phyloP scores from a whole-genome alignment of 2,113 vertebrate species.

The Zapornia atra region DNA sequence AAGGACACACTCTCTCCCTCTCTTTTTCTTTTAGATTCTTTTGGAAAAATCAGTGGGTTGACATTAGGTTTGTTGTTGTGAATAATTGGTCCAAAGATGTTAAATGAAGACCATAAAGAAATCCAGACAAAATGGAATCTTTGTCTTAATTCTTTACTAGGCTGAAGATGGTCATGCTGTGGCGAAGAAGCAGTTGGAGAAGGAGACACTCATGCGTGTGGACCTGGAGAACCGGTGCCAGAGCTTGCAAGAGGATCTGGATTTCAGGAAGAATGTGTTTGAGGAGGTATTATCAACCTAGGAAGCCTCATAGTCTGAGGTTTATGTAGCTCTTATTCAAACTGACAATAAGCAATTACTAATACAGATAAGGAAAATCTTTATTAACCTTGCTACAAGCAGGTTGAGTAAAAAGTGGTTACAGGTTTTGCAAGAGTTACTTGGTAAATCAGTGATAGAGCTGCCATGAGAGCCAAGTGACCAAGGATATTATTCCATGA shows the following conservation, averaged over 20 bases:
- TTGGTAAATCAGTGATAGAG: not conserved
- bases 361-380: not conserved
- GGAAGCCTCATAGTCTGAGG: not conserved
- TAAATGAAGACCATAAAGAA: not conserved
- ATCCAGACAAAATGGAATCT: not conserved
- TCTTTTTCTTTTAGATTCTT: not conserved
- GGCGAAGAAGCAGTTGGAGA: conserved; percentile 92
- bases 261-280: conserved; percentile 94
- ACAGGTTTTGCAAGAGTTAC: not conserved
- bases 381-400: not conserved
- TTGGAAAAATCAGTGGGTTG: not conserved
- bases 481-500: not conserved
- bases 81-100: not conserved
- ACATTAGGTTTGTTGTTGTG: not conserved
- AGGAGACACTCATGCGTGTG: conserved; percentile 92
- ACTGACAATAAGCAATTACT: not conserved
- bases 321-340: not conserved
- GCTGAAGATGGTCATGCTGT: conserved; percentile 89
- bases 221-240: conserved; percentile 96
- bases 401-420: not conserved
- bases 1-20: not conserved
- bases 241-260: conserved; percentile 91
- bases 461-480: not conserved
- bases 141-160: conserved; percentile 63
- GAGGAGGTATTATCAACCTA: conserved; percentile 83